Evolutionary conservation across 2,888 invertebrate species (phyloP).

Genomic region (Lithophane leautieri): DNA sequence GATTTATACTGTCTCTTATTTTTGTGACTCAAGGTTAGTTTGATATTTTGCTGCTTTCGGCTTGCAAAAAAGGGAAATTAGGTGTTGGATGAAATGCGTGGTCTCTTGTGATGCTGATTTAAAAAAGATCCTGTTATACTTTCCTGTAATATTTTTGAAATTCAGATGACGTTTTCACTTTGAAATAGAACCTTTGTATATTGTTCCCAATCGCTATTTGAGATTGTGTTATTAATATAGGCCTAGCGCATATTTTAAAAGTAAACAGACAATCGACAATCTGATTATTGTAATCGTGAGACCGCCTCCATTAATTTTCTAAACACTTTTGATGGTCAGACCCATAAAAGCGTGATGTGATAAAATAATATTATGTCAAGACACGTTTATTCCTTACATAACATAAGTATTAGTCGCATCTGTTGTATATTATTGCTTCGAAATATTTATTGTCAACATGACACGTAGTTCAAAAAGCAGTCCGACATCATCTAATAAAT

Average conservation of each 20-base stretch:
- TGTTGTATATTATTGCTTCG: constrained; percentile 15
- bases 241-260: constrained; percentile 23
- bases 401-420: constrained; percentile 32
- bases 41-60: background rate
- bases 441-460: constrained; percentile 7
- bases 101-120: background rate
- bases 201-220: constrained; percentile 13
- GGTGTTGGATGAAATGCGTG: background rate
- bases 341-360: constrained; percentile 54
- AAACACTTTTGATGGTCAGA: constrained; percentile 34
- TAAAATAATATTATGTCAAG: constrained; percentile 66
- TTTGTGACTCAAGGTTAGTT: background rate
- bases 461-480: background rate
- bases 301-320: constrained; percentile 41
- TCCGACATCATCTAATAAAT: constrained; percentile 1
- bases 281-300: constrained; percentile 24
- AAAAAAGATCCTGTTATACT: background rate
- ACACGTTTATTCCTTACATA: constrained; percentile 66
- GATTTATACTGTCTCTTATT: background rate
- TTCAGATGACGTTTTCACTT: constrained; percentile 9
- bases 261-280: constrained; percentile 8
- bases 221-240: constrained; percentile 1
- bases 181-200: too few relatives aligned
- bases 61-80: background rate
- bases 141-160: background rate